Conservation (phyloP, 2,113 vertebrate genomes). For the Channa maculata region DNA sequence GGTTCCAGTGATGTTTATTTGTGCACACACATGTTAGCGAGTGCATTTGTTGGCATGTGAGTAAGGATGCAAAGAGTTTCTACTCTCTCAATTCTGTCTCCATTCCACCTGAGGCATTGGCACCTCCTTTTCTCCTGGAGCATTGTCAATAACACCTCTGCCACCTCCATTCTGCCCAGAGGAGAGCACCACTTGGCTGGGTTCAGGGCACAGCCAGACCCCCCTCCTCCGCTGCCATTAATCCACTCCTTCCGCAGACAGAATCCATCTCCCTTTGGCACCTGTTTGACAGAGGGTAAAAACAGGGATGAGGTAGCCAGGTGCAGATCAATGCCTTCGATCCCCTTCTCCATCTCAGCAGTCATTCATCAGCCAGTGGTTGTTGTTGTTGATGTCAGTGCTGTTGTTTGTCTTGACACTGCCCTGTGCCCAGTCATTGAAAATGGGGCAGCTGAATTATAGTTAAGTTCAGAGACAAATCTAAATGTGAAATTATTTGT, state of each 20-base stretch:
- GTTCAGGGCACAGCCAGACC: slow-evolving; percentile 37
- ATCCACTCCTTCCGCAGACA: slow-evolving; percentile 82
- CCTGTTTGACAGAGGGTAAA: slow-evolving; percentile 85
- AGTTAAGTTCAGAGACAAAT: neutral
- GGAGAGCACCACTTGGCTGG: slow-evolving; percentile 57
- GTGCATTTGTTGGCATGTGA: neutral
- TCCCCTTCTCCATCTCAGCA: slow-evolving; percentile 75
- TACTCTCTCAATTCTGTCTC: slow-evolving; percentile 45
- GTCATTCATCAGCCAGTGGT: slow-evolving; percentile 79
- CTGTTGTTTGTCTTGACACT: slow-evolving; percentile 63
- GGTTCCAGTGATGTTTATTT: slow-evolving; percentile 3
- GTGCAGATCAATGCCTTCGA: slow-evolving; percentile 83
- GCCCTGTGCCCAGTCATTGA: slow-evolving; percentile 19
- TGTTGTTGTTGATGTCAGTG: slow-evolving; percentile 72
- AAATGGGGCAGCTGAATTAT: slow-evolving; percentile 45
- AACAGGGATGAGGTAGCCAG: slow-evolving; percentile 82
- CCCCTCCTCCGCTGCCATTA: slow-evolving; percentile 69
- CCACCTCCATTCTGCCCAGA: slow-evolving; percentile 64
- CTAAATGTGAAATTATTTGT: neutral
- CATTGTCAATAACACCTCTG: slow-evolving; percentile 71
- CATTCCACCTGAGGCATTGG: slow-evolving; percentile 52
- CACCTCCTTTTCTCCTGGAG: slow-evolving; percentile 57
- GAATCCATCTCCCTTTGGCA: slow-evolving; percentile 83
- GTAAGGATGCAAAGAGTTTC: slow-evolving; percentile 36
- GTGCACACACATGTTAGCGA: slow-evolving; percentile 7